Evolutionary conservation across 2,888 invertebrate genomes (phyloP), one percentile per base, ranked within the genome.

Genomic region (Oligia fasciuncula): DNA sequence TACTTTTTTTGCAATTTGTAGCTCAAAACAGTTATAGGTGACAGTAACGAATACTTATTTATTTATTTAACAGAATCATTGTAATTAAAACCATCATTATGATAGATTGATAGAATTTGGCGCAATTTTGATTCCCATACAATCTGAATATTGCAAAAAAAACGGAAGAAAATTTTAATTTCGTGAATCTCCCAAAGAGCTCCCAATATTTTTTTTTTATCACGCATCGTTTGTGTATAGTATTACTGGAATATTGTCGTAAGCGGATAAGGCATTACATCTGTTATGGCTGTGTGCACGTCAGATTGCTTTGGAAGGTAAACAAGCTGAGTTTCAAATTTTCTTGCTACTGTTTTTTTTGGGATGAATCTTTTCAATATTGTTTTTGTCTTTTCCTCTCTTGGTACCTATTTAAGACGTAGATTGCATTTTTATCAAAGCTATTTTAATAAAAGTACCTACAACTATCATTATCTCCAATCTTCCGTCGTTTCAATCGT

Each of bases 171-270:
- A 68, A 68, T 49, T 49, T 49, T 49, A 60, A 35, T 13, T n/a
- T 60, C 0, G 2, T n/a, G 6, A 35, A 78, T 80, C 80, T 88
- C 88, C 89, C 77, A 88, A 87, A 88, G 80, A 79, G 78, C 63
- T 81, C 17, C 14, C 70, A 67, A 80, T 65, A 72, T 79, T 87
- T 86, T 49, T 85, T 29, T 84, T 89, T 79, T 75, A 83, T 77
- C 80, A 86, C 73, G 79, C 80, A 74, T 77, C 76, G 66, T 87
- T 85, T 85, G 54, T 72, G 13, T 78, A 65, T 46, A 68, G 51
- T 80, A 83, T 84, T 79, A 76, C 13, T 14, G 65, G 68, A 73
- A 81, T 75, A 23, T 80, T 70, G 57, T 57, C 66, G 60, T 73
- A 82, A 82, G 63, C 70, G 77, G 70, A 80, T 80, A 76, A 72